These are phyloP conservation scores for Chloroceryle inda DNA, from an alignment of 2,797 vertebrate genomes.

Conservation along the genomic window DNA sequence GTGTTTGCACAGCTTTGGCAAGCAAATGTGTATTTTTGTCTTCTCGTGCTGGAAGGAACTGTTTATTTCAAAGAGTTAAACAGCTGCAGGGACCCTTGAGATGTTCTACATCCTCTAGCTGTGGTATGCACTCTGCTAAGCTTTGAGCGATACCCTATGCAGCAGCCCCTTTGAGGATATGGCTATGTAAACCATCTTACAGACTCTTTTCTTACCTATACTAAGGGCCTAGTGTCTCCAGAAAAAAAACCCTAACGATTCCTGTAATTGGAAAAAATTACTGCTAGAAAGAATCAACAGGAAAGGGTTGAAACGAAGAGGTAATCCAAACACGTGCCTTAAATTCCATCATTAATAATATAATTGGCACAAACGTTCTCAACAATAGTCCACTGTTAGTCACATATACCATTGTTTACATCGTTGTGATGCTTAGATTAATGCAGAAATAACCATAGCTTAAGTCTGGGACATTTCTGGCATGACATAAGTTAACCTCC, in stretches of 20 bases:
- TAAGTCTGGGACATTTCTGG: not conserved
- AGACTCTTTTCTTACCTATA: conserved; percentile 63
- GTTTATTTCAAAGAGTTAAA: conserved; percentile 68
- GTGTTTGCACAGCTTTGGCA: conserved; percentile 63
- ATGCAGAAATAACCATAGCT: not conserved
- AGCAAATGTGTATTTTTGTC: conserved; percentile 17
- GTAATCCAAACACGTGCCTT: conserved; percentile 71
- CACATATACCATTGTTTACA: conserved; percentile 22
- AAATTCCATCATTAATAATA: conserved; percentile 67
- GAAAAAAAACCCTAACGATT: not conserved
- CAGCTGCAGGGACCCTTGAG: conserved; percentile 55
- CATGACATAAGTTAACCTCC: not conserved
- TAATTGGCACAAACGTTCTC: conserved; percentile 7
- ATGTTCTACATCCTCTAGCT: conserved; percentile 68
- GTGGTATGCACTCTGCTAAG: conserved; percentile 55
- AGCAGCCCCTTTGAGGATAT: conserved; percentile 65
- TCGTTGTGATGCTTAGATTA: conserved; percentile 10
- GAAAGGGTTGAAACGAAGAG: conserved; percentile 63
- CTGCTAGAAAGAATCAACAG: conserved; percentile 70
- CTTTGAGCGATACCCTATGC: conserved; percentile 56
- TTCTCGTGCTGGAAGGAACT: conserved; percentile 32
- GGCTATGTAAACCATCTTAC: conserved; percentile 67
- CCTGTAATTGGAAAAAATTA: conserved; percentile 74
- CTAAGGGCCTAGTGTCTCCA: conserved; percentile 66
- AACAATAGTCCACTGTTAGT: conserved; percentile 31